These are phyloP conservation scores for Peromyscus nudipes DNA, from an alignment of 2,797 vertebrate genomes.

Conservation along the genomic window DNA sequence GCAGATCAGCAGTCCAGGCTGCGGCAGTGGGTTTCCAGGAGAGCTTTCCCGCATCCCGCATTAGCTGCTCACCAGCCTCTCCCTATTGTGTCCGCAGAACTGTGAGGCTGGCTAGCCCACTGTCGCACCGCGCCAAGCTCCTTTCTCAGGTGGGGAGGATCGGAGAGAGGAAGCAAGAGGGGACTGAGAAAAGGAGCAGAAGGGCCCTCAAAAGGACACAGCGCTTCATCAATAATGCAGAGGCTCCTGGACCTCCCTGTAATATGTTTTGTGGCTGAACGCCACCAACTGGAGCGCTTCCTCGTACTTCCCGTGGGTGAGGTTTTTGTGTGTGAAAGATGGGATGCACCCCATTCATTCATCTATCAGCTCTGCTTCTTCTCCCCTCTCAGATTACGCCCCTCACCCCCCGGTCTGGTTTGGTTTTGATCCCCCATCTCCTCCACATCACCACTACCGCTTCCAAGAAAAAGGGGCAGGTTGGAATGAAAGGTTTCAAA, in stretches of 20 bases:
- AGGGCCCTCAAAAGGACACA: constrained; percentile 1
- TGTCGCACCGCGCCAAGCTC: neutral
- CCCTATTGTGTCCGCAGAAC: constrained; percentile 84
- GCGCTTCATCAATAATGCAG: constrained; percentile 57
- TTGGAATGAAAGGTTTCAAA: neutral
- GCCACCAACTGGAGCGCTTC: constrained; percentile 67
- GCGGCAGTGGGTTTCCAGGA: neutral
- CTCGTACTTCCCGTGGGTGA: constrained; percentile 42
- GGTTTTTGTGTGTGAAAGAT: constrained; percentile 64
- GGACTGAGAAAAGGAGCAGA: neutral
- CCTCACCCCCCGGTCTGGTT: neutral
- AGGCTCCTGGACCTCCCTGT: constrained; percentile 37
- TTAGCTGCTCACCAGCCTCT: neutral
- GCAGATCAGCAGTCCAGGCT: neutral
- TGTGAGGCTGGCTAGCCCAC: neutral
- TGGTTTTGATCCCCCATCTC: neutral
- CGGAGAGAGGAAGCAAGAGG: no score
- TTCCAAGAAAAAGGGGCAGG: neutral
- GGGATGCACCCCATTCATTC: constrained; percentile 42
- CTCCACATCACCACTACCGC: neutral
- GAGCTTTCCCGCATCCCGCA: neutral
- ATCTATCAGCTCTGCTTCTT: neutral
- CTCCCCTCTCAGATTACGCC: neutral
- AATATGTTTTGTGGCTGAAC: constrained; percentile 65
- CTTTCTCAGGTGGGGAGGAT: neutral